Percentiles rank a stretch among this genome's conserved stretches.
These are phyloP conservation scores for Drosophila neotestacea DNA, from an alignment of 2,888 invertebrate species.

Conservation along the genomic window DNA sequence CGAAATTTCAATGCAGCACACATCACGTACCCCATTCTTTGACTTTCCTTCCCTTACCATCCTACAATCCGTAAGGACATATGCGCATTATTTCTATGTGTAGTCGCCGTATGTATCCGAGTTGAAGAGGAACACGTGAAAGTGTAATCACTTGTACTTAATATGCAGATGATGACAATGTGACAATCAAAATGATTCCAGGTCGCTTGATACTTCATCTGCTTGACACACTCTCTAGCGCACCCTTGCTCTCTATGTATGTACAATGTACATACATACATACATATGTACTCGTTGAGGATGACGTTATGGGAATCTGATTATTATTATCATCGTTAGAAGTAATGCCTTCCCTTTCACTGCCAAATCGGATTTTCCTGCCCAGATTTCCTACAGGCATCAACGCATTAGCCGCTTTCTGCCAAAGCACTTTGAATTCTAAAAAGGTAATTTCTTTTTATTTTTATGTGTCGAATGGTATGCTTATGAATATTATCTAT, in stretches of 20 bases:
- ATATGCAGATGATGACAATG: conserved; percentile 80
- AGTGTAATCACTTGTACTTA: conserved; percentile 79
- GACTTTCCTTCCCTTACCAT: background rate
- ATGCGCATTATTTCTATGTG: conserved; percentile 29
- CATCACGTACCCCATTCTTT: conserved; percentile 49
- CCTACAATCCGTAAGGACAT: conserved; percentile 22
- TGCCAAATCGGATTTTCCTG: conserved; percentile 58
- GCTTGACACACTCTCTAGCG: conserved; percentile 12
- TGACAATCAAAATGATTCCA: conserved; percentile 80
- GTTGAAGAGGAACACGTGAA: conserved; percentile 47
- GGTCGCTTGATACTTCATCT: conserved; percentile 55
- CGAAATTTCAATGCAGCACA: conserved; percentile 77
- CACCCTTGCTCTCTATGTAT: conserved; percentile 1
- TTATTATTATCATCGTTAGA: conserved; percentile 79
- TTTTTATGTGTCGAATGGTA: conserved; percentile 50
- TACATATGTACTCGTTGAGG: conserved; percentile 13
- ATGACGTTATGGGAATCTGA: conserved; percentile 71
- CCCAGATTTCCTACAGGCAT: conserved; percentile 62
- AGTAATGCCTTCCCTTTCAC: conserved; percentile 43
- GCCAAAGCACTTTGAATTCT: conserved; percentile 62
- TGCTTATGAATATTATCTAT: conserved; percentile 15
- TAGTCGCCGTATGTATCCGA: conserved; percentile 15
- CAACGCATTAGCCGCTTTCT: conserved; percentile 60
- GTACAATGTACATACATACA: background rate
- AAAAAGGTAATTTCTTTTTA: conserved; percentile 71